phyloP scores from a whole-genome alignment of 2,888 invertebrate genomes.

The Myopa testacea region DNA sequence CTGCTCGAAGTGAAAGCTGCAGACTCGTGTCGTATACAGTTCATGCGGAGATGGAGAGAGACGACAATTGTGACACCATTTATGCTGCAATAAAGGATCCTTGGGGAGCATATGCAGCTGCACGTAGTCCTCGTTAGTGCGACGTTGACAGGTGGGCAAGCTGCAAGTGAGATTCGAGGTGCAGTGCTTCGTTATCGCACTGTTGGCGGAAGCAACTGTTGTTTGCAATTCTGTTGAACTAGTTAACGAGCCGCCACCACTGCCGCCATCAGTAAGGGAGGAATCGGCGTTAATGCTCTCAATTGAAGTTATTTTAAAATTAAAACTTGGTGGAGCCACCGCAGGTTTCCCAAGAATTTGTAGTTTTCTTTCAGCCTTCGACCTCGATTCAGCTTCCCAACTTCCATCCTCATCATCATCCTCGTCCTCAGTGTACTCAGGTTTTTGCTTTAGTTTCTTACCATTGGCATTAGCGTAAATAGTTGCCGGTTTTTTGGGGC shows the following conservation, averaged over 20 bases:
- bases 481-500: conserved; percentile 33
- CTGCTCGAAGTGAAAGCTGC: conserved; percentile 42
- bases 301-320: conserved; percentile 32
- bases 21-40: conserved; percentile 40
- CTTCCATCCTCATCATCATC: neutral
- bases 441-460: neutral
- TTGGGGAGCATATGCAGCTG: conserved; percentile 48
- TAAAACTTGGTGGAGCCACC: conserved; percentile 8
- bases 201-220: neutral
- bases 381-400: neutral
- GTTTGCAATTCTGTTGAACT: conserved; percentile 3
- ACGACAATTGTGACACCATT: conserved; percentile 46
- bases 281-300: conserved; percentile 26
- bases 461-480: neutral
- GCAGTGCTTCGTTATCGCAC: neutral
- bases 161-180: conserved; percentile 21
- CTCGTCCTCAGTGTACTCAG: neutral
- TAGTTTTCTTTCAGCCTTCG: neutral
- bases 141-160: conserved; percentile 21
- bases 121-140: conserved; percentile 32
- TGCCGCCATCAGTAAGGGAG: neutral
- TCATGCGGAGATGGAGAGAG: conserved; percentile 23
- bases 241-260: neutral
- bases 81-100: conserved; percentile 37
- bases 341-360: neutral